A percentile compares a stretch with the other conserved stretches of the same genome.
phyloP scores from a whole-genome alignment of 35 echinoderm and acorn worm genomes.

The Lytechinus variegatus region DNA sequence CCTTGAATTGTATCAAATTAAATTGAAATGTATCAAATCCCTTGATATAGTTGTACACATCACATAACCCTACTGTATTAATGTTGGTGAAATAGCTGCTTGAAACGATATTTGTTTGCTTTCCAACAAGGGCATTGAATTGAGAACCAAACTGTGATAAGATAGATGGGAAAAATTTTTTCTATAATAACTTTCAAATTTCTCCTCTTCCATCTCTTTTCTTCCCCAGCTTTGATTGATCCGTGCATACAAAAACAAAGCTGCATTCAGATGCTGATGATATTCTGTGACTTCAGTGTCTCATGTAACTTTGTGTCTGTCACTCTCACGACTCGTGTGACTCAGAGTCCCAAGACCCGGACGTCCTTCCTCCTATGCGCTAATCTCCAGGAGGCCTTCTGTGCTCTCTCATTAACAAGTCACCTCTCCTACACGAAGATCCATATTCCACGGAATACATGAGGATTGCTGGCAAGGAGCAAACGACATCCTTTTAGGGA shows the following conservation, averaged over 20 bases:
- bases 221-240: not conserved
- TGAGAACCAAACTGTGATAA: too few relatives aligned
- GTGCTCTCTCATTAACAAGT: not conserved
- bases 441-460: not conserved
- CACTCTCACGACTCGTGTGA: not conserved
- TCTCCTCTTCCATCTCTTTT: not conserved
- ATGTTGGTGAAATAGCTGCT: not conserved
- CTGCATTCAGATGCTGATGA: too few relatives aligned
- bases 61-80: not conserved
- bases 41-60: too few relatives aligned
- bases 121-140: too few relatives aligned
- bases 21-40: not conserved
- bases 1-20: too few relatives aligned
- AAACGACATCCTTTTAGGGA: not conserved
- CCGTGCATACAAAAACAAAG: not conserved
- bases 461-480: not conserved
- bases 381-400: not conserved
- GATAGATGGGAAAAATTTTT: too few relatives aligned
- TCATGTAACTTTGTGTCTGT: constrained; percentile 13
- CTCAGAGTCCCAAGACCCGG: constrained; percentile 34
- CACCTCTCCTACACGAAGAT: not conserved
- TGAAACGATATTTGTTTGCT: too few relatives aligned
- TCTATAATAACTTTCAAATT: not conserved
- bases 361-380: constrained; percentile 8
- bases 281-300: not conserved